phyloP scores from a whole-genome alignment of 53 echinoderm and acorn worm species.

The Crossaster papposus region DNA sequence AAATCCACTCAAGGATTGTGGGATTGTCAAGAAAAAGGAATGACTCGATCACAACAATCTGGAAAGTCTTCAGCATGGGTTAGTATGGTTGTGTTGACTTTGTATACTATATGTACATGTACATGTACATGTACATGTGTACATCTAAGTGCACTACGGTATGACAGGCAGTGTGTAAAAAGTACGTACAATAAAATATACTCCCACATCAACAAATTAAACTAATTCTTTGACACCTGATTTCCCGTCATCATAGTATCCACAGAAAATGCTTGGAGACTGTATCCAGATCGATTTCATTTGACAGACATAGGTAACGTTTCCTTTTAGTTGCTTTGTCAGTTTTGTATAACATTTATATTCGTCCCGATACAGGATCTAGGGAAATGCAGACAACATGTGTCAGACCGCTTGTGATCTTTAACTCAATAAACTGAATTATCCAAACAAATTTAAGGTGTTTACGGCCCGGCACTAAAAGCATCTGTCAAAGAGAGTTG shows the following conservation, averaged over 20 bases:
- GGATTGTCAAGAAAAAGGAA: not conserved
- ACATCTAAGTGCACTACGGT: too few relatives aligned
- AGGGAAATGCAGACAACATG: not conserved
- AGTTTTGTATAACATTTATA: conserved; percentile 13
- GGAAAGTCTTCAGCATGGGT: not conserved
- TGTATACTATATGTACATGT: not conserved
- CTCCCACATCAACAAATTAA: too few relatives aligned
- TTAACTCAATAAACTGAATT: not conserved
- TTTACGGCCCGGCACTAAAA: not conserved
- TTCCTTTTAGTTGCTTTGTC: not conserved
- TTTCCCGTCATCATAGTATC: too few relatives aligned
- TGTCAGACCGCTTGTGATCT: not conserved
- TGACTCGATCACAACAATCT: not conserved
- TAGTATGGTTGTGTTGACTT: not conserved
- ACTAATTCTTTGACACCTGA: too few relatives aligned
- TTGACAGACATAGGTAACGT: not conserved
- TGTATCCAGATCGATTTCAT: not conserved
- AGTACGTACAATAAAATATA: too few relatives aligned
- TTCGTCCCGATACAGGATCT: not conserved
- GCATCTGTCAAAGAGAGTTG: not conserved
- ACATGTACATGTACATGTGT: too few relatives aligned
- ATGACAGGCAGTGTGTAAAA: too few relatives aligned
- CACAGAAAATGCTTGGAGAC: not conserved
- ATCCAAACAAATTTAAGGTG: conserved; percentile 1
- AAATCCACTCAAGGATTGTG: not conserved